Percentiles rank a stretch among this genome's conserved stretches.
Conservation (phyloP, 2,797 vertebrate species). For the Pterois miles region DNA sequence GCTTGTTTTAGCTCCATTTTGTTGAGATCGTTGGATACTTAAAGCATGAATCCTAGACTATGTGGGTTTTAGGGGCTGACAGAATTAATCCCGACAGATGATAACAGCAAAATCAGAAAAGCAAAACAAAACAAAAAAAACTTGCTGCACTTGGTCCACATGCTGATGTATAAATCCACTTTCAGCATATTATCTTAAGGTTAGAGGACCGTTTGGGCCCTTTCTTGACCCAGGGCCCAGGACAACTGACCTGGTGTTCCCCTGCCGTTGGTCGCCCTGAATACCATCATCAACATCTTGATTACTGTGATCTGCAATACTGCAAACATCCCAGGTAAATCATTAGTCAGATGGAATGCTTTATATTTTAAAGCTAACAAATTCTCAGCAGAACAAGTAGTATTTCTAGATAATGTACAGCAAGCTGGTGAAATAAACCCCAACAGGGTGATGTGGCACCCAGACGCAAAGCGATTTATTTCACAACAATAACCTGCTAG, state of each 20-base stretch:
- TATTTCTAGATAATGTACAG: neutral
- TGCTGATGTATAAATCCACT: neutral
- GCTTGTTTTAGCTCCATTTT: neutral
- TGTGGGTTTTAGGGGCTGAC: neutral
- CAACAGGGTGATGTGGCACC: too few relatives aligned
- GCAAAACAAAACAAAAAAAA: neutral
- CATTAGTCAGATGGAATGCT: neutral
- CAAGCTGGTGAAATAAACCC: too few relatives aligned
- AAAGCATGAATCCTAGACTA: neutral
- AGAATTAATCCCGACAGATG: neutral
- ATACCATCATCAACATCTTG: neutral
- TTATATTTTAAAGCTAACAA: neutral
- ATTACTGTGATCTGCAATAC: neutral
- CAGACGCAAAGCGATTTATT: too few relatives aligned
- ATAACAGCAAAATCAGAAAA: neutral
- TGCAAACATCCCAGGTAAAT: neutral
- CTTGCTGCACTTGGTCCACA: neutral
- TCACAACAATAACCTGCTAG: too few relatives aligned
- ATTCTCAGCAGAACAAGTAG: neutral
- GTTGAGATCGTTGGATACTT: neutral
- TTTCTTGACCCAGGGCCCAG: too few relatives aligned
- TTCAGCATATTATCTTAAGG: too few relatives aligned
- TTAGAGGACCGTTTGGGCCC: too few relatives aligned
- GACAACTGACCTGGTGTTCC: too few relatives aligned
- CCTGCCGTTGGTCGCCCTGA: too few relatives aligned